Conservation (phyloP, 2,888 invertebrate genomes). For the Eurois occulta region DNA sequence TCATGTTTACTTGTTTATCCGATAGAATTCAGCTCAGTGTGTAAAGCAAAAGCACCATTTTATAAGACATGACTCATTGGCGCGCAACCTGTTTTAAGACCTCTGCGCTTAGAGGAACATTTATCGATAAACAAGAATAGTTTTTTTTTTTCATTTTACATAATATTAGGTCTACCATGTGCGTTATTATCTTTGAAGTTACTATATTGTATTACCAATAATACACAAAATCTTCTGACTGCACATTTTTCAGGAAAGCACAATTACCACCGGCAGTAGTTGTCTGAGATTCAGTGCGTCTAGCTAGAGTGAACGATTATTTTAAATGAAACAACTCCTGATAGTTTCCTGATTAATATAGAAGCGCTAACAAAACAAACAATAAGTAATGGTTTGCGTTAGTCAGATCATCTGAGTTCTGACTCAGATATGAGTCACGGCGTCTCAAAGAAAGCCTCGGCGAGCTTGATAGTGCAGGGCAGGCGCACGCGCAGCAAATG, state of each 20-base stretch:
- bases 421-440: slow-evolving; percentile 86
- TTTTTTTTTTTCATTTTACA: slow-evolving; percentile 35
- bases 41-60: slow-evolving; percentile 70
- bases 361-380: slow-evolving; percentile 54
- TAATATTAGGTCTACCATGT: slow-evolving; percentile 24
- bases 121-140: slow-evolving; percentile 53
- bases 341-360: slow-evolving; percentile 41
- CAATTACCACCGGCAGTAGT: not conserved
- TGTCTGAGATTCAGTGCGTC: not conserved
- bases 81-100: slow-evolving; percentile 79
- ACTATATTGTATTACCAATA: slow-evolving; percentile 5
- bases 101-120: slow-evolving; percentile 74
- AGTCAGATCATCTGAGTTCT: slow-evolving; percentile 76
- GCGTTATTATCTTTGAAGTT: slow-evolving; percentile 11
- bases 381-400: slow-evolving; percentile 66
- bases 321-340: slow-evolving; percentile 10
- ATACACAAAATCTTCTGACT: not conserved
- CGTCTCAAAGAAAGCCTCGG: slow-evolving; percentile 79
- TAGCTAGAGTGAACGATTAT: not conserved
- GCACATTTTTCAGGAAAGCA: not conserved
- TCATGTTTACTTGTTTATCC: slow-evolving; percentile 37
- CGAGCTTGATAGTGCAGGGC: slow-evolving; percentile 72
- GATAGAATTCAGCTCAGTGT: slow-evolving; percentile 57
- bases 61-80: slow-evolving; percentile 75
- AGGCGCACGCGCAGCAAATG: slow-evolving; percentile 78